Conservation (phyloP, 2,797 vertebrate genomes). For the Poecilia picta region DNA sequence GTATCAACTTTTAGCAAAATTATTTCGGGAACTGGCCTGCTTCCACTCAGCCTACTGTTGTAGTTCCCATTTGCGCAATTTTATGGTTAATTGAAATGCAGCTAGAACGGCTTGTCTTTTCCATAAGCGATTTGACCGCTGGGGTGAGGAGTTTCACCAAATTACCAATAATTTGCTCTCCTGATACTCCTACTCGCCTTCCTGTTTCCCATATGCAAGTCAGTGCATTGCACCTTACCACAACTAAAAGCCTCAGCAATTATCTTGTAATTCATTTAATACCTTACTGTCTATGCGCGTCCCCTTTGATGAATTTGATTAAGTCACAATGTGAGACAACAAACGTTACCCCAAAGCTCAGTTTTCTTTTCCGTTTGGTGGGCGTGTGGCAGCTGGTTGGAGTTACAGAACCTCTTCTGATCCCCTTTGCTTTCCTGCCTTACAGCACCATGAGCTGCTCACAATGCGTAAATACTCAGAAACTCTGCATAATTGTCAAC, state of each 20-base stretch:
- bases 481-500: conserved; percentile 7
- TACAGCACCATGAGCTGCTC: conserved; percentile 19
- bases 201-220: conserved; percentile 35
- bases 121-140: no score
- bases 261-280: conserved; percentile 72
- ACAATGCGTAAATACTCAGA: conserved; percentile 13
- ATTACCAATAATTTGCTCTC: conserved; percentile 32
- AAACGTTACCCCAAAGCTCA: conserved; percentile 50
- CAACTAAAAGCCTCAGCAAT: conserved; percentile 67
- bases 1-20: no score
- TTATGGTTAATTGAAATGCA: no score
- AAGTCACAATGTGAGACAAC: conserved; percentile 62
- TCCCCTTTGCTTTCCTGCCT: conserved; percentile 32
- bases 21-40: no score
- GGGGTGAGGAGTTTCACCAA: conserved; percentile 19
- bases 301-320: conserved; percentile 70
- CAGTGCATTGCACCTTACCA: conserved; percentile 54
- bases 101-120: no score
- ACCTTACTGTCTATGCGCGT: conserved; percentile 47
- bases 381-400: conserved; percentile 55
- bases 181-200: conserved; percentile 22
- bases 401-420: conserved; percentile 56
- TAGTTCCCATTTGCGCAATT: no score
- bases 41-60: no score
- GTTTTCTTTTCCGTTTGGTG: conserved; percentile 56